phyloP scores from a whole-genome alignment of 2,888 invertebrate species.

The Osedax frankpressi region DNA sequence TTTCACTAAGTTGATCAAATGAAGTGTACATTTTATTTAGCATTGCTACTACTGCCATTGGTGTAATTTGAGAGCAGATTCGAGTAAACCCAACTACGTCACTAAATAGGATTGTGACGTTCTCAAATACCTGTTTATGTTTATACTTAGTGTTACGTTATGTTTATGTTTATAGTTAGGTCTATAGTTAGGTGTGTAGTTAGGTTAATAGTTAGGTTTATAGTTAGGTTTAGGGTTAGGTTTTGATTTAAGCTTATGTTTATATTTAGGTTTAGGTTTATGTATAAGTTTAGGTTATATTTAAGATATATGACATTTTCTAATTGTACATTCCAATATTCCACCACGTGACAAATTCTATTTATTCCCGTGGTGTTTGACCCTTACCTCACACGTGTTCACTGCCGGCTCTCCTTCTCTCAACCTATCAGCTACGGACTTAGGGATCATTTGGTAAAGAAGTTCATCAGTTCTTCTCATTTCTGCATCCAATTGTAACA shows the following conservation, averaged over 20 bases:
- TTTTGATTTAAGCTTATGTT: no score
- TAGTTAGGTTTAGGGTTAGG: no score
- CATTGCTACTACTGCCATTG: conserved; percentile 95
- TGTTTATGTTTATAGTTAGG: no score
- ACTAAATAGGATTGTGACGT: conserved; percentile 87
- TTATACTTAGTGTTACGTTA: no score
- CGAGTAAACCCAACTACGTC: conserved; percentile 95
- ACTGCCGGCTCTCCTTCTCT: conserved; percentile 87
- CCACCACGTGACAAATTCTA: no score
- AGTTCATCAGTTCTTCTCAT: conserved; percentile 89
- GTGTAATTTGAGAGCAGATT: conserved; percentile 85
- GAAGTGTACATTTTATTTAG: conserved; percentile 87
- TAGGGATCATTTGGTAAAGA: conserved; percentile 96
- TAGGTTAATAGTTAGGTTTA: no score
- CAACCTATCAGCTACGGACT: conserved; percentile 83
- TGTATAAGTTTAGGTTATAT: no score
- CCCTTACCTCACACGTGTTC: conserved; percentile 84
- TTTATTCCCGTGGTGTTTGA: no score
- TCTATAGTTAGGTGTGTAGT: no score
- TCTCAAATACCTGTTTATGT: conserved; percentile 90
- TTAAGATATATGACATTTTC: no score
- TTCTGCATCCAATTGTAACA: conserved; percentile 85
- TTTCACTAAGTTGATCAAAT: conserved; percentile 82
- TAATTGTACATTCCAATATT: no score
- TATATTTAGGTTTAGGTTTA: no score